Base-by-base conservation (phyloP, 2,888 invertebrate genomes). In the Brachyptera putata region DNA sequence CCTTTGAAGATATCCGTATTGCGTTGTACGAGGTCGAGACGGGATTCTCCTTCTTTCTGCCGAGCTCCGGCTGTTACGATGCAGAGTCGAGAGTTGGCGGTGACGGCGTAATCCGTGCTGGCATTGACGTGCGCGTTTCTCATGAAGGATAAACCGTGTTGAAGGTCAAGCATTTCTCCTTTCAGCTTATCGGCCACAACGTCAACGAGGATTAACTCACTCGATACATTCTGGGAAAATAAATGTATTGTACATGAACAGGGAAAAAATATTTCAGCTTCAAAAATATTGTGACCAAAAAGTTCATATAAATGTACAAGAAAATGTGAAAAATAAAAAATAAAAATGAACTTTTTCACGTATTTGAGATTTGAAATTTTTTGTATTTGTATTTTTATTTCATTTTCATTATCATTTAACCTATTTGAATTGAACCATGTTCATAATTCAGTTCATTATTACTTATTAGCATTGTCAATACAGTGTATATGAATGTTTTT, bases 1-100 rank as follows among this genome's bases (percentile, higher is more conserved):
- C 80, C 77, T 75, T 92, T 92, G 66, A 95, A 83, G 48, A 96
- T 89, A 63, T 94, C 91, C 0, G 91, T 89, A 77, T 95, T 95
- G 56, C 93, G 80, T 75, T 95, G 93, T 18, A 95, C 92, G 61
- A 96, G 79, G 69, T 87, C 85, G 48, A 95, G 79, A n/a, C 95
- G 82, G 2, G 86, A 82, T 75, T 96, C 95, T 0, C 94, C 94
- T 72, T 92, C 91, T 57, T 87, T 84, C 75, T 95, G 95, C 24
- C 95, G 80, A 14, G 89, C 94, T 1, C 95, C 95, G 3, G 95
- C 95, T 0, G 95, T 94, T 57, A 96, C 86, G 62, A 96, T 84
- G 74, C 92, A 92, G 39, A 96, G 76, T 67, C 85, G 85, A 0
- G 93, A 94, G 56, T 87, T 86, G 56, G 87, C 88, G 11, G 90